These are phyloP conservation scores for Coturnix japonica DNA, from an alignment of 2,113 vertebrate genomes.

Conservation along the genomic window DNA sequence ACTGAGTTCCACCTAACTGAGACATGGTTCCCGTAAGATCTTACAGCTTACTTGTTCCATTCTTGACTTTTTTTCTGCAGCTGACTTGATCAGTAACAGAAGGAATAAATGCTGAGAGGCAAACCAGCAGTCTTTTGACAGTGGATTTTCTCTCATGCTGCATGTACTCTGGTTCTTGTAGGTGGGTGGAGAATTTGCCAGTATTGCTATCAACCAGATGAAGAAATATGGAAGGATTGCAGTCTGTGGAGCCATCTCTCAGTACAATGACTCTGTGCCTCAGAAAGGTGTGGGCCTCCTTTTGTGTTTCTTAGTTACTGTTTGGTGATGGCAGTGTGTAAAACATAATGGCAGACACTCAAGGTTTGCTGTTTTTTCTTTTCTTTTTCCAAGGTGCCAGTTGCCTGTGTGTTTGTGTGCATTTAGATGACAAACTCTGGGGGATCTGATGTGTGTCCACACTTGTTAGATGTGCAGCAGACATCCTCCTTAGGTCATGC, in stretches of 20 bases:
- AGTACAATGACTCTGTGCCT: conserved; percentile 79
- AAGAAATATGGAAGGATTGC: conserved; percentile 88
- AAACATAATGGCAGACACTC: background rate
- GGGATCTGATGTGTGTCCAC: background rate
- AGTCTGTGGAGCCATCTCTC: conserved; percentile 86
- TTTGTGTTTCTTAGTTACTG: background rate
- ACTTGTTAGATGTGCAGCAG: background rate
- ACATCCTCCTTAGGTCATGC: background rate
- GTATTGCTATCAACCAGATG: conserved; percentile 83
- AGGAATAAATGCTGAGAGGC: background rate
- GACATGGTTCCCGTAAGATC: background rate
- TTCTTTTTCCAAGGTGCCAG: background rate
- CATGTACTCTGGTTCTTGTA: conserved; percentile 40
- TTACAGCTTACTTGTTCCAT: background rate
- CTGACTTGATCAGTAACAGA: background rate
- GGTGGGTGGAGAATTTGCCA: conserved; percentile 88
- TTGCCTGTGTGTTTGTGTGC: background rate
- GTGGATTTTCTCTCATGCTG: background rate
- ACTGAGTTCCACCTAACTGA: background rate
- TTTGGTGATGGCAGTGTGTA: background rate
- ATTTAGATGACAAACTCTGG: background rate
- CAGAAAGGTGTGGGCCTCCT: conserved; percentile 78
- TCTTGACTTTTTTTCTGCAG: too few species aligned
- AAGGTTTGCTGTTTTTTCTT: background rate
- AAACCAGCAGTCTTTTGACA: background rate